Evolutionary conservation across 2,797 vertebrate species (phyloP), one percentile per base, ranked within the genome.

Genomic region (Oreonectes daqikongensis): DNA sequence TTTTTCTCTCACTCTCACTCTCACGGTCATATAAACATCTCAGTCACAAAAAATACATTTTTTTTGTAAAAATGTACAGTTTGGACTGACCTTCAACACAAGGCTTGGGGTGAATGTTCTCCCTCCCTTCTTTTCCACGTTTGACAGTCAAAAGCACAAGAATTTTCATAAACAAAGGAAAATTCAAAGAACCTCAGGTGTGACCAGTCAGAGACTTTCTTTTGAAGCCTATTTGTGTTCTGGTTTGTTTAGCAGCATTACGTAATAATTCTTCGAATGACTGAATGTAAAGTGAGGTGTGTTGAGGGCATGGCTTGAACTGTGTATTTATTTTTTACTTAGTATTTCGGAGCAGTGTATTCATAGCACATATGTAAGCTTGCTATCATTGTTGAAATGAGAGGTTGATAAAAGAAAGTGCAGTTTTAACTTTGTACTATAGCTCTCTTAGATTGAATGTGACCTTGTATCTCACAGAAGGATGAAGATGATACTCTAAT

Each of bases 241-340:
- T 66, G 50, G 38, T 75, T 75, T 67, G 65, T 75, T 75, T 68
- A 68, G n/a, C 52, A 75, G 26, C 2, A 4, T 46, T 75, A 35
- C 11, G 20, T 59, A 68, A 48, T 24, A 32, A 1, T 18, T 48
- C 55, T n/a, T 46, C 20, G 24, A 18, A 5, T 53, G 10, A 11
- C 26, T 18, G 6, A 30, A 30, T 30, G 26, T 17, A 53, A 17
- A 48, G 3, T 22, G n/a, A 11, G 6, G 18, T 35, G 28, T 67
- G 14, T 44, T 75, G 5, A 44, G 24, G 63, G 50, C 24, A 55
- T 35, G 40, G n/a, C 15, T 28, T 15, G 20, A 69, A n/a, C 17
- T 5, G n/a, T 20, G 22, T 46, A 55, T 55, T 65, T 44, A 38
- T 3, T 65, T 65, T 38, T 24, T 20, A 8, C 35, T 10, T 42